Evolutionary conservation across 2,113 vertebrate genomes (phyloP).

Genomic region (Neoarius graeffei): DNA sequence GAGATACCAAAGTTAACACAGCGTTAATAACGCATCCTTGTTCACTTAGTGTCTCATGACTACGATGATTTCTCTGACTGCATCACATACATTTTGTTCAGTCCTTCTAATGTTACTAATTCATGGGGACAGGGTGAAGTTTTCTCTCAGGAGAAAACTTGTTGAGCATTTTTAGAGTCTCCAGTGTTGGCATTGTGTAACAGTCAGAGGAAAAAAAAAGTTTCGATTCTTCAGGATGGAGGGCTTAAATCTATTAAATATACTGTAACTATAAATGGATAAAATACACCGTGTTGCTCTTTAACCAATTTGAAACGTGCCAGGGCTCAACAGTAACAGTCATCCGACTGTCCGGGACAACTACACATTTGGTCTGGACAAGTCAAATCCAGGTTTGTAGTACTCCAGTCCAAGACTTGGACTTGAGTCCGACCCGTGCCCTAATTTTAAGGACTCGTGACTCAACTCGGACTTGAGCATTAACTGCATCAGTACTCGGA

Average conservation of each 20-base stretch:
- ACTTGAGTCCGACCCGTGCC: no score
- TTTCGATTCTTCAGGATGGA: neutral
- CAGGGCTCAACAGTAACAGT: no score
- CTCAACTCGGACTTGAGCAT: no score
- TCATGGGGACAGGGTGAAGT: neutral
- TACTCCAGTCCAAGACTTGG: no score
- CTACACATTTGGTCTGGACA: no score
- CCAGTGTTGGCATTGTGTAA: neutral
- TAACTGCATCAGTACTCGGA: no score
- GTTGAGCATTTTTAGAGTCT: neutral
- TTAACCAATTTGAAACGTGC: neutral
- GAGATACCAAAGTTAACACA: neutral
- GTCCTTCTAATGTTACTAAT: neutral
- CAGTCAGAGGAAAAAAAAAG: neutral
- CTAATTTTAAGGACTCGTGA: no score
- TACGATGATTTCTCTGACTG: neutral
- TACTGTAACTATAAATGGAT: neutral
- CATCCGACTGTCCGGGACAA: no score
- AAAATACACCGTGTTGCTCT: neutral
- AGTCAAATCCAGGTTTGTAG: no score
- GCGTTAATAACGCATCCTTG: neutral
- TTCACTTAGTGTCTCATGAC: neutral
- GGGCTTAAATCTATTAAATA: neutral
- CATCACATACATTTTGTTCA: neutral
- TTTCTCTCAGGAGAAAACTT: neutral